Percentiles rank a stretch among this genome's conserved stretches.
phyloP scores from a whole-genome alignment of 2,888 invertebrate species.

The Polydrusus pterygomalis region DNA sequence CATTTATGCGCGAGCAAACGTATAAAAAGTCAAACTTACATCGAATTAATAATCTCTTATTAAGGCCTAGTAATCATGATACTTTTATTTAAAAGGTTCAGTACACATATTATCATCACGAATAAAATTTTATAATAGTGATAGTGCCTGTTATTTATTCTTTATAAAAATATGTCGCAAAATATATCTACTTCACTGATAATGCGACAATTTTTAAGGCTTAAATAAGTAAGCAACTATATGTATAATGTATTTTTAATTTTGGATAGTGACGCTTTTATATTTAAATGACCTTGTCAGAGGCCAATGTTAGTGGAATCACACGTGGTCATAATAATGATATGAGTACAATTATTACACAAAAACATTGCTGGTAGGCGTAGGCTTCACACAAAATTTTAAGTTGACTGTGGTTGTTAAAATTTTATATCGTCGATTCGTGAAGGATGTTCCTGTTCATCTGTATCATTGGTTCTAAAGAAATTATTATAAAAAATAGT shows the following conservation, averaged over 20 bases:
- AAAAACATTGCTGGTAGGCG: slow-evolving; percentile 15
- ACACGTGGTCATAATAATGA: slow-evolving; percentile 23
- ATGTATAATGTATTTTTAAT: slow-evolving; percentile 23
- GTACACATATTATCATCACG: background rate
- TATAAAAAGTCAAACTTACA: too few species aligned
- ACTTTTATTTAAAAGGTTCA: too few species aligned
- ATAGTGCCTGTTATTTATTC: background rate
- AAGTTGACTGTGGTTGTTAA: background rate
- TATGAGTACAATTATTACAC: slow-evolving; percentile 9
- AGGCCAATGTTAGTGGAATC: slow-evolving; percentile 19
- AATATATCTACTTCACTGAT: slow-evolving; percentile 24
- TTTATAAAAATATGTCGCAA: background rate
- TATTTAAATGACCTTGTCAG: slow-evolving; percentile 25
- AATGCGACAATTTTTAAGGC: background rate
- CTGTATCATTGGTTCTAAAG: too few species aligned
- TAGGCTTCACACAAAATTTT: background rate
- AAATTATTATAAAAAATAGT: too few species aligned
- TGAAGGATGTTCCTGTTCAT: too few species aligned
- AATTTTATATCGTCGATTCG: too few species aligned
- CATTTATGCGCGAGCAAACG: too few species aligned
- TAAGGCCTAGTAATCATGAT: too few species aligned
- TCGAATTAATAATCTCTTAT: too few species aligned
- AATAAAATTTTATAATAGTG: background rate
- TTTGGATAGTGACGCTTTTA: slow-evolving; percentile 24
- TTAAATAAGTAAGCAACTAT: slow-evolving; percentile 18